phyloP scores from a whole-genome alignment of 2,888 invertebrate genomes.

The Orchesella flavescens region DNA sequence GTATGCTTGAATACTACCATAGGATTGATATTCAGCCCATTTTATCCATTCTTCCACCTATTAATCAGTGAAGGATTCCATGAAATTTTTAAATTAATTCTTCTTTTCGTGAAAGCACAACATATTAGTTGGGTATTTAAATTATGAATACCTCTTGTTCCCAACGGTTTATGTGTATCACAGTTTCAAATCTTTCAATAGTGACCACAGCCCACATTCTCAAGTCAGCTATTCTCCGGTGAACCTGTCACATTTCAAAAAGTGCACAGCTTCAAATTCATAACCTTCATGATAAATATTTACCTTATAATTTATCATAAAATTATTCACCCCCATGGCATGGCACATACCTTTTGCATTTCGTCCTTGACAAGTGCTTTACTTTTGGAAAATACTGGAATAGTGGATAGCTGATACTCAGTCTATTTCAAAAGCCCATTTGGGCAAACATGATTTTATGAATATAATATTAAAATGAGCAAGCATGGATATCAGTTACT shows the following conservation, averaged over 20 bases:
- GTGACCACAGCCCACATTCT: slow-evolving; percentile 65
- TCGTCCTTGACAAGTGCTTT: slow-evolving; percentile 49
- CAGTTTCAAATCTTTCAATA: slow-evolving; percentile 63
- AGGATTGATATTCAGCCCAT: slow-evolving; percentile 69
- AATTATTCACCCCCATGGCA: too few relatives aligned
- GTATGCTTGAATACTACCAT: slow-evolving; percentile 68
- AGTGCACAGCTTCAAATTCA: too few relatives aligned
- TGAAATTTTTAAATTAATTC: not conserved
- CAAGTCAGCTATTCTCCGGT: slow-evolving; percentile 63
- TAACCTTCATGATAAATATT: too few relatives aligned
- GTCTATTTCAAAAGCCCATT: slow-evolving; percentile 40
- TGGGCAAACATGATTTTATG: not conserved
- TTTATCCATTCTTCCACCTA: slow-evolving; percentile 69
- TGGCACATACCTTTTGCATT: slow-evolving; percentile 53
- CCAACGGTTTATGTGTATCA: slow-evolving; percentile 70
- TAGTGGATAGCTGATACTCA: slow-evolving; percentile 47
- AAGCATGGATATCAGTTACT: too few relatives aligned
- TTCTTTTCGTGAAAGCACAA: not conserved
- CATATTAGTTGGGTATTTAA: not conserved
- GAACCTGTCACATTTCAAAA: slow-evolving; percentile 63
- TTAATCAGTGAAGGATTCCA: not conserved
- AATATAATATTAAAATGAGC: not conserved
- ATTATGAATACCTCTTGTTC: slow-evolving; percentile 69
- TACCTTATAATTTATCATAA: too few relatives aligned
- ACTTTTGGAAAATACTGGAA: slow-evolving; percentile 45